Evolutionary conservation across 2,113 vertebrate species (phyloP).

Genomic region (Propithecus coquereli): DNA sequence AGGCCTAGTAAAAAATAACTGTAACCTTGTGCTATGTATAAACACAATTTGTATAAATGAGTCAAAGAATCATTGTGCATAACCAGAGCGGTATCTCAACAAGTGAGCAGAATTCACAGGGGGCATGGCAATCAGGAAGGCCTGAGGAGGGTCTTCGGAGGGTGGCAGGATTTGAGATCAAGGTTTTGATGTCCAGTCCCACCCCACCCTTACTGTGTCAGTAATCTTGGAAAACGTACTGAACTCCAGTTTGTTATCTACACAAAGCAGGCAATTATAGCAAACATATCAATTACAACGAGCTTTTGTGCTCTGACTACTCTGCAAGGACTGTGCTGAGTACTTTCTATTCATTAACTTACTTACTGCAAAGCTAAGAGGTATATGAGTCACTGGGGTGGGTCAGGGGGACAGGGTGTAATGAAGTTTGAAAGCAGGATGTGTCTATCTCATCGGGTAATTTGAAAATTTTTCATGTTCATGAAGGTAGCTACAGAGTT

Average conservation of each 20-base stretch:
- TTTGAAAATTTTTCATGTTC: not conserved
- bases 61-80: fast-evolving
- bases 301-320: no score
- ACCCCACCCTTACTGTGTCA: not conserved
- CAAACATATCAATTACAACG: not conserved
- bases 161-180: not conserved
- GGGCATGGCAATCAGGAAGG: not conserved
- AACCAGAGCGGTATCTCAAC: fast-evolving
- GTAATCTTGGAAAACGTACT: not conserved
- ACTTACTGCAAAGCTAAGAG: not conserved
- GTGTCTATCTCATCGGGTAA: not conserved
- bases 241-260: not conserved
- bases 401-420: no score
- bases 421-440: not conserved
- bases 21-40: not conserved
- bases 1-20: not conserved
- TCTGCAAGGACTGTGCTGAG: not conserved
- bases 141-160: not conserved
- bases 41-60: not conserved
- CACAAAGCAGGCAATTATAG: not conserved
- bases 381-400: not conserved
- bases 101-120: not conserved
- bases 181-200: not conserved
- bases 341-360: not conserved
- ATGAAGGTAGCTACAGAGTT: no score